Base-by-base conservation (phyloP, 2,113 vertebrate genomes). In the Stercorarius parasiticus region DNA sequence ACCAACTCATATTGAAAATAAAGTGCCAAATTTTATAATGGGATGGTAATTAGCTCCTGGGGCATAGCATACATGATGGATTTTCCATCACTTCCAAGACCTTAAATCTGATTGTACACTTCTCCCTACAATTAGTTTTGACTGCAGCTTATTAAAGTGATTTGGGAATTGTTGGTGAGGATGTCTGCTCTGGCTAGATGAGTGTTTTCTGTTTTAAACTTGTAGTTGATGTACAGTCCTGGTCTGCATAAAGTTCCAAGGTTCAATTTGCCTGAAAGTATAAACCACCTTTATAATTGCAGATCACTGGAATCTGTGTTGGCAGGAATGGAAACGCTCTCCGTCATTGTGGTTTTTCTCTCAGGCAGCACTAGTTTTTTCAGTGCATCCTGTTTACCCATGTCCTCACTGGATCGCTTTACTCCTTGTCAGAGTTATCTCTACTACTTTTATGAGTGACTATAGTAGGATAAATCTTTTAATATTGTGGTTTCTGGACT, bases 41-140 rank as follows among this genome's bases (percentile, higher is more conserved):
- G 70, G 69, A 76, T 94, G 77, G 53, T 95, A 95, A 95, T 95
- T 95, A 95, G 81, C 76, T 92, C 59, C 56, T 81, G 72, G 65
- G 66, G 94, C 13, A 4, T 30, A 79, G 61, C 90, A 76, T 52
- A 86, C 34, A 3, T 86, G 88, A 92, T 94, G 49, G 90, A 95
- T 97, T 95, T 94, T 86, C 81, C 52, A 23, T 96, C 88, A 79
- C 40, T 95, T 93, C 67, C 50, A 82, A 80, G 86, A 91, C 49
- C 62, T 95, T 89, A 86, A 91, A 93, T 93, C 83, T 86, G 86
- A 95, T 76, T 91, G 43, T 84, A 74, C 45, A 30, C 53, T 76
- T 87, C 88, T 96, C 69, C 73, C 55, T 92, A 73, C 78, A 91
- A 92, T 97, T 95, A 79, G 77, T 92, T 95, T 86, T 91, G 73